Evolutionary conservation across 1,140 invertebrate genomes (phyloP).

Genomic region (Dinoponera quadriceps): DNA sequence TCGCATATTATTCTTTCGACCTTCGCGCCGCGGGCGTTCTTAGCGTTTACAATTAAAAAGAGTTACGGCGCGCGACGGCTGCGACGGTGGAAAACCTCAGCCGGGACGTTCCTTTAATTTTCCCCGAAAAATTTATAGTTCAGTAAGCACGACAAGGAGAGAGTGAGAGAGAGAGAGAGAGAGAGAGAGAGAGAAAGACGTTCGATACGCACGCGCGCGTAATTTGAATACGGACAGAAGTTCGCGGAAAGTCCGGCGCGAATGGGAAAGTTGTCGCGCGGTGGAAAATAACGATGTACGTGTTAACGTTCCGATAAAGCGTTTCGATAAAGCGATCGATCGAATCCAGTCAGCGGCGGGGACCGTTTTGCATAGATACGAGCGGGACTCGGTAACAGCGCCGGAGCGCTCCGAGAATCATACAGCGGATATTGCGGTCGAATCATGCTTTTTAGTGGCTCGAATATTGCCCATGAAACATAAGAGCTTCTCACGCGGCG

Average conservation of each 20-base stretch:
- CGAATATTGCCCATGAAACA: conserved; percentile 3
- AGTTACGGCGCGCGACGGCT: too few relatives aligned
- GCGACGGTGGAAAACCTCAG: too few relatives aligned
- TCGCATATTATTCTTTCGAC: background rate
- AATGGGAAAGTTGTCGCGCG: background rate
- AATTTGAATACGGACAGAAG: too few relatives aligned
- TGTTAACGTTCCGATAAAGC: background rate
- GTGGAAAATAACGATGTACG: background rate
- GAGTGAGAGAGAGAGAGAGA: too few relatives aligned
- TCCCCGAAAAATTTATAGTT: too few relatives aligned
- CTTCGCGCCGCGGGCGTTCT: too few relatives aligned
- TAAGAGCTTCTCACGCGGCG: background rate
- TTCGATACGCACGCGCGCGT: too few relatives aligned
- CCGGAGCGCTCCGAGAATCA: background rate
- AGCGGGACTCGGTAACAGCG: background rate
- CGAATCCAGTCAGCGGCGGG: background rate
- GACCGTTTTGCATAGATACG: conserved; percentile 9
- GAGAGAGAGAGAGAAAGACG: too few relatives aligned
- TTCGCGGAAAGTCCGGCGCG: background rate
- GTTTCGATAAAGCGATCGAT: background rate
- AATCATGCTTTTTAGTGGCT: background rate
- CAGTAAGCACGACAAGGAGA: too few relatives aligned
- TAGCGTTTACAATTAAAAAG: too few relatives aligned
- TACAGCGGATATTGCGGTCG: conserved; percentile 12
- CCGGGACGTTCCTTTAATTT: too few relatives aligned